Evolutionary conservation across 1,140 invertebrate species (phyloP).

Genomic region (Sogatella furcifera): DNA sequence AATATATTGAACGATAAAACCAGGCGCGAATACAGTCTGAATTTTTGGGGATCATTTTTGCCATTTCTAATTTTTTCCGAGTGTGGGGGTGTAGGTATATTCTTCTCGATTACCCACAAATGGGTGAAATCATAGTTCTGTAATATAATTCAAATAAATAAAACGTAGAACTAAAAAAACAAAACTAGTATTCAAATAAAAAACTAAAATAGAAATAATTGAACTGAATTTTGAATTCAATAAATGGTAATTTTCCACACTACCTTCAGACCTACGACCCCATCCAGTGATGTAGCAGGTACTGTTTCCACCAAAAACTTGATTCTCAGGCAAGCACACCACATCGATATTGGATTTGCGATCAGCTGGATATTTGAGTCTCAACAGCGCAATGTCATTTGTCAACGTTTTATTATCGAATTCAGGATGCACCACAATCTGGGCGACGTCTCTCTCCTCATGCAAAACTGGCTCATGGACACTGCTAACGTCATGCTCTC

Average conservation of each 20-base stretch:
- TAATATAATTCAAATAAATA: too few relatives aligned
- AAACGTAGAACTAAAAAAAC: too few relatives aligned
- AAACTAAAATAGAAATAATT: too few relatives aligned
- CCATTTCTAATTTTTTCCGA: too few relatives aligned
- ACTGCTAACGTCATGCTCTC: constrained; percentile 38
- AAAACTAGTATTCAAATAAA: too few relatives aligned
- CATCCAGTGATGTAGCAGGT: constrained; percentile 48
- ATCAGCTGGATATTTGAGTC: constrained; percentile 28
- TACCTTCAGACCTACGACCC: constrained; percentile 38
- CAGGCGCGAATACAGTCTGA: too few relatives aligned
- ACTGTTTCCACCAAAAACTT: constrained; percentile 12
- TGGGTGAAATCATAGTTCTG: too few relatives aligned
- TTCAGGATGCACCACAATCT: constrained; percentile 27
- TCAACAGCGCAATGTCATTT: constrained; percentile 38
- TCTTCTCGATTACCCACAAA: too few relatives aligned
- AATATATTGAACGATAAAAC: too few relatives aligned
- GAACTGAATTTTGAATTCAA: neutral
- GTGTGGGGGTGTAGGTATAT: too few relatives aligned
- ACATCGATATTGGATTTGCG: constrained; percentile 33
- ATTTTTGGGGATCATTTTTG: too few relatives aligned
- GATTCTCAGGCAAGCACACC: constrained; percentile 34
- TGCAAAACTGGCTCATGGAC: constrained; percentile 22
- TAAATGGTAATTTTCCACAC: neutral
- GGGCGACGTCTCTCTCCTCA: constrained; percentile 26
- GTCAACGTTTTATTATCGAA: constrained; percentile 34